phyloP scores from a whole-genome alignment of 2,888 invertebrate species.

The Griposia aprilina region DNA sequence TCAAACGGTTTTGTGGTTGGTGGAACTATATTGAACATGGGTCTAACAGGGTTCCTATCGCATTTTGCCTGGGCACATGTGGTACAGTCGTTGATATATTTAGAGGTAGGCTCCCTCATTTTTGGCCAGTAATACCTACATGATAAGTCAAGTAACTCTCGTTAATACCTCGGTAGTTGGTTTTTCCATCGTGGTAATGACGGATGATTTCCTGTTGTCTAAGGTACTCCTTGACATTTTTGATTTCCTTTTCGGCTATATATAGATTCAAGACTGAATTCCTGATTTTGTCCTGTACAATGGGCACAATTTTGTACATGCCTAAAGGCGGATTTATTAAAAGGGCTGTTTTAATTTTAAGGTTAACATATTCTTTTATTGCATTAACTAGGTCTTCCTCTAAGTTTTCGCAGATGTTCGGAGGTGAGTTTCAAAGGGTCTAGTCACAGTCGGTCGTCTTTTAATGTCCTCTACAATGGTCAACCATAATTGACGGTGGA shows the following conservation, averaged over 20 bases:
- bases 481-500: neutral
- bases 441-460: neutral
- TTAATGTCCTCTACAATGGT: neutral
- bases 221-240: constrained; percentile 9
- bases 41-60: no score
- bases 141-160: constrained; percentile 7
- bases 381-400: neutral
- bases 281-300: neutral
- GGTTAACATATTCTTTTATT: constrained; percentile 9
- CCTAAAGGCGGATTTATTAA: neutral
- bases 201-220: constrained; percentile 13
- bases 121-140: neutral
- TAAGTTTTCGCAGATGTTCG: neutral
- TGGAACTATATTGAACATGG: no score
- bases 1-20: no score
- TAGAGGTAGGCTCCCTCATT: no score
- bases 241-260: neutral
- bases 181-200: constrained; percentile 8
- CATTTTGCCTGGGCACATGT: no score
- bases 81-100: no score
- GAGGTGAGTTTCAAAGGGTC: constrained; percentile 7
- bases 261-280: constrained; percentile 4
- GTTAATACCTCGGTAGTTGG: constrained; percentile 8
- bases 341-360: constrained; percentile 5
- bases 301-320: neutral